Percentiles rank a stretch among this genome's conserved stretches.
These are phyloP conservation scores for Perca schrenkii DNA, from an alignment of 2,113 vertebrate species.

Conservation along the genomic window DNA sequence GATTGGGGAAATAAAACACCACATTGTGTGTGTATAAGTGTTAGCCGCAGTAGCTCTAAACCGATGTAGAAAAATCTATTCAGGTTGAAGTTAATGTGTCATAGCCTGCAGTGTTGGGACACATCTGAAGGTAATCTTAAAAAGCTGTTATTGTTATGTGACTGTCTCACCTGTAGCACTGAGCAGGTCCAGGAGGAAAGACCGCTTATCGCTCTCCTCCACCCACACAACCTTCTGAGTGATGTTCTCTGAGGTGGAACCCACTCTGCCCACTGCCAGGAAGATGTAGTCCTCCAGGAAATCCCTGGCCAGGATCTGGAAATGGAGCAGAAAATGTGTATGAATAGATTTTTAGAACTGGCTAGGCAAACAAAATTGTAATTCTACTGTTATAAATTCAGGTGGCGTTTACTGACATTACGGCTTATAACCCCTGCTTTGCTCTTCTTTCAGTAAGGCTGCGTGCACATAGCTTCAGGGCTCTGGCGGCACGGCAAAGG, in stretches of 20 bases:
- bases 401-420: neutral
- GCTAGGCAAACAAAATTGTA: neutral
- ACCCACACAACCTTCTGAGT: constrained; percentile 99
- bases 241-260: constrained; percentile 98
- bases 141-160: neutral
- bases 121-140: neutral
- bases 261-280: constrained; percentile 96
- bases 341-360: neutral
- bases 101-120: neutral
- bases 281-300: constrained; percentile 99
- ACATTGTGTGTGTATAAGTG: neutral
- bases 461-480: too few species aligned
- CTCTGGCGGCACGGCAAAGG: too few species aligned
- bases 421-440: neutral
- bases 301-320: constrained; percentile 96
- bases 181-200: constrained; percentile 96
- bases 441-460: neutral
- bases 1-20: constrained; percentile 23
- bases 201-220: constrained; percentile 95
- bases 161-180: constrained; percentile 93
- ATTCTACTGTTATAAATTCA: neutral
- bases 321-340: neutral
- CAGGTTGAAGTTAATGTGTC: neutral
- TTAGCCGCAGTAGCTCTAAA: neutral
- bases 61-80: too few species aligned